phyloP scores from a whole-genome alignment of 2,797 vertebrate species.

The Pangasius krempfi region DNA sequence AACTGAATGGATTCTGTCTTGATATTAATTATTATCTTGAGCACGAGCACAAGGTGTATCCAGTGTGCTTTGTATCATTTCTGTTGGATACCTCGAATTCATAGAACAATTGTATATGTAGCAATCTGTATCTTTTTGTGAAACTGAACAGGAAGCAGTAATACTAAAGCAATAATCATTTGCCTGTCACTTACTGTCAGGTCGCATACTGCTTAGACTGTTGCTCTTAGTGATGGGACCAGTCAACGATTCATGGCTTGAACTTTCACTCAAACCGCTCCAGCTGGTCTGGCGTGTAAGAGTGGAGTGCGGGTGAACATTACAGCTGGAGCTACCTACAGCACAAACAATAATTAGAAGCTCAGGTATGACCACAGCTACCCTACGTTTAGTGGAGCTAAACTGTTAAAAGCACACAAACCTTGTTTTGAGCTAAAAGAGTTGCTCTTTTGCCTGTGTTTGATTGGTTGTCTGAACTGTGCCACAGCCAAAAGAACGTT shows the following conservation, averaged over 20 bases:
- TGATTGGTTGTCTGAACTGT: constrained; percentile 88
- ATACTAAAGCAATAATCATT: background rate
- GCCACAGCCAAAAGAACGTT: constrained; percentile 90
- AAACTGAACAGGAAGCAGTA: background rate
- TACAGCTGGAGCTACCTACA: constrained; percentile 59
- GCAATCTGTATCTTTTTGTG: background rate
- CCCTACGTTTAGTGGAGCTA: background rate
- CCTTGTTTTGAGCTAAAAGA: constrained; percentile 68
- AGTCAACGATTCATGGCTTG: constrained; percentile 73
- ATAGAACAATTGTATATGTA: background rate
- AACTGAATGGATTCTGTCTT: background rate
- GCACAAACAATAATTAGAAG: background rate
- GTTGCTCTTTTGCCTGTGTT: constrained; percentile 68
- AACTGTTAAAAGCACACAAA: constrained; percentile 46
- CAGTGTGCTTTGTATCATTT: background rate
- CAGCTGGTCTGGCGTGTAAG: constrained; percentile 90
- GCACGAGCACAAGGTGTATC: background rate
- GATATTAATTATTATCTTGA: background rate
- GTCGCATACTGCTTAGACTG: constrained; percentile 82
- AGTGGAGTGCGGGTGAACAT: constrained; percentile 65
- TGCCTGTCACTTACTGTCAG: constrained; percentile 70
- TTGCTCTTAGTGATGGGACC: constrained; percentile 82
- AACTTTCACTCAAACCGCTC: constrained; percentile 84
- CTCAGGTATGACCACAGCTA: background rate
- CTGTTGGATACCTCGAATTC: background rate